A percentile compares a stretch with the other conserved stretches of the same genome.
Evolutionary conservation across 2,888 invertebrate species (phyloP).

Genomic region (Dromius quadrimaculatus): DNA sequence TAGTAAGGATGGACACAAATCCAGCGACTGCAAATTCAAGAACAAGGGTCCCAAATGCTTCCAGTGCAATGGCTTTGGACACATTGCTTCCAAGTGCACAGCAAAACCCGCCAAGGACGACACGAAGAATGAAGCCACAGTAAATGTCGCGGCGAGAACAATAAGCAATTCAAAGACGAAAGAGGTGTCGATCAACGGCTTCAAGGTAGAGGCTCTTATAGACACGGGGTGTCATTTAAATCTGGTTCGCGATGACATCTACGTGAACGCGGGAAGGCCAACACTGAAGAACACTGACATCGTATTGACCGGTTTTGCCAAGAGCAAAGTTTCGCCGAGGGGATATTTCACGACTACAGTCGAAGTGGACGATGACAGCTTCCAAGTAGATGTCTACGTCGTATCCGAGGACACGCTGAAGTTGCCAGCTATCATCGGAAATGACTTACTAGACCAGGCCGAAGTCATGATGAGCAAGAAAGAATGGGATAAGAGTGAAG

Average conservation of each 20-base stretch:
- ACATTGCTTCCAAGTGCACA: too few relatives aligned
- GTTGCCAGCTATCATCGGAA: conserved; percentile 11
- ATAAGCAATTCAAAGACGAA: conserved; percentile 8
- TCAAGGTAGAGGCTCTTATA: neutral
- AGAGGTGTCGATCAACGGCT: conserved; percentile 19
- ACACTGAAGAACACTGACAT: neutral
- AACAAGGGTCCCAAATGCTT: too few relatives aligned
- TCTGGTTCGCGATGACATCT: conserved; percentile 22
- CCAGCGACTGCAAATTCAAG: too few relatives aligned
- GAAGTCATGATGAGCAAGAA: conserved; percentile 5
- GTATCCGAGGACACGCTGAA: conserved; percentile 17
- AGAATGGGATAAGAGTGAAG: neutral
- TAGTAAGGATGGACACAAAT: too few relatives aligned
- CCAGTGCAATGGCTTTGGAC: too few relatives aligned
- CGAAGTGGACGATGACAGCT: conserved; percentile 16
- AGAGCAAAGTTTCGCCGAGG: conserved; percentile 14
- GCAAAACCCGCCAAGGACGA: too few relatives aligned
- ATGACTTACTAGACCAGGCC: conserved; percentile 24
- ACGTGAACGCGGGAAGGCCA: conserved; percentile 25
- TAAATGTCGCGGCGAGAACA: too few relatives aligned
- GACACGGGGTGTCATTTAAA: conserved; percentile 5
- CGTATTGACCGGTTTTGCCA: conserved; percentile 2
- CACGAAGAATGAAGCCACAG: too few relatives aligned
- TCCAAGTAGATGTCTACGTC: neutral
- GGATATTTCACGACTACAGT: conserved; percentile 7